Base-by-base conservation (phyloP, 2,797 vertebrate species). In the Pseudopleuronectes americanus region DNA sequence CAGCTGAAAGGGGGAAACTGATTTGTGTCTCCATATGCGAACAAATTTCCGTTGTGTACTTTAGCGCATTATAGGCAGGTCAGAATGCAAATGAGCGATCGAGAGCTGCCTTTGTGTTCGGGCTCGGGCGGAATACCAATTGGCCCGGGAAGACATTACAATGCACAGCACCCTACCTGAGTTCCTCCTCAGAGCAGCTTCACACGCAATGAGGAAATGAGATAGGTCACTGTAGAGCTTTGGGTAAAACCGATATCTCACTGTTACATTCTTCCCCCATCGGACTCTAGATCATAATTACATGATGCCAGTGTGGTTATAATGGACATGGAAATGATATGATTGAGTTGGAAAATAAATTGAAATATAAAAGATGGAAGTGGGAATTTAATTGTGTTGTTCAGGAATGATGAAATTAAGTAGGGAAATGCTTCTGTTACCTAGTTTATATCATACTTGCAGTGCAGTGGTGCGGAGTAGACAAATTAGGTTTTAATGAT, bases 81-180 rank as follows among this genome's bases (percentile, higher is more conserved):
- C 43, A 58, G 59, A 70, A 74, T 82, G 68, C 55, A 81, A 78
- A 84, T 63, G 41, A 79, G 22, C 23, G 71, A 81, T 68, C 22
- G 41, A 56, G 68, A 75, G 28, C 71, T 48, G 60, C 16, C 2
- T 79, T 73, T 66, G 64, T 69, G 70, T 65, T 13, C 69, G 5
- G n/a, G 70, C 64, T 71, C 55, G 22, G 33, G 21, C 67, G 57
- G 87, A 86, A 89, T 89, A 87, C 62, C 73, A 91, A 85, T 84
- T 57, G 67, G 76, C 60, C 52, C 31, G 57, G 26, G 36, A 63
- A 70, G 62, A 72, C 76, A 83, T 87, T 86, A 74, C 68, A 64
- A 83, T 86, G 76, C 84, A 74, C 31, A 66, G 66, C 76, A 31
- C 22, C n/a, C 58, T 72, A 36, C n/a, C 59, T 7, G 22, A 75